Base-by-base conservation (phyloP, 2,888 invertebrate genomes). In the Drosophila mayaguana region DNA sequence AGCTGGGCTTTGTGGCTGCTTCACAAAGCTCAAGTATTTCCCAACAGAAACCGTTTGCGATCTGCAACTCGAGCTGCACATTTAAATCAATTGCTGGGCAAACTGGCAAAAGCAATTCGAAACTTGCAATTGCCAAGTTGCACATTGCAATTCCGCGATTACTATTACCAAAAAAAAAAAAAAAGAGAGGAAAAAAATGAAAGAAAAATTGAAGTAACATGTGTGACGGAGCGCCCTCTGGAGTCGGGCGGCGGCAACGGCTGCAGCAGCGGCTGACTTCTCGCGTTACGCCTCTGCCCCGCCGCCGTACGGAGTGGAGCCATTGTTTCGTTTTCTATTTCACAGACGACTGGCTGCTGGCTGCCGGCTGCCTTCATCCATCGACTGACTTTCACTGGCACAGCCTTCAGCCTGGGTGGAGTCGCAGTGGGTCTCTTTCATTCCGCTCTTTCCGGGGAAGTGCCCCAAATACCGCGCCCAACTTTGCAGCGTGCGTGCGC, bases 301-400 rank as follows among this genome's bases (percentile, higher is more conserved):
- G 7, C 16, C 38, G 12, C 51, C 54, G 16, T 8, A 0, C 51
- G 22, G 36, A 60, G 45, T n/a, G 51, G 62, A 59, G 62, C 69
- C 66, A 83, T 83, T 88, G 81, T 88, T 88, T 83, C 88, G 83
- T 88, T 85, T 83, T 88, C 83, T 86, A 83, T 83, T 83, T 88
- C 88, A 88, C 86, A 86, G 83, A 72, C 86, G 83, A 83, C 78
- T 83, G 83, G 54, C 50, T 88, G 55, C 80, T 88, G 83, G 54
- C 53, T 87, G 25, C 25, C 34, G 20, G 54, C 38, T 54, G 54
- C 81, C 72, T 51, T 54, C 60, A 61, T 38, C 50, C 50, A 69
- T 2, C 61, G 28, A 28, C 48, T 48, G 88, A 88, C 86, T 88
- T 83, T 83, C 83, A 85, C 88, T 88, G 78, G 66, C 79, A 66